Base-by-base conservation (phyloP, 2,113 vertebrate genomes). In the Pseudorhombus dupliciocellatus region DNA sequence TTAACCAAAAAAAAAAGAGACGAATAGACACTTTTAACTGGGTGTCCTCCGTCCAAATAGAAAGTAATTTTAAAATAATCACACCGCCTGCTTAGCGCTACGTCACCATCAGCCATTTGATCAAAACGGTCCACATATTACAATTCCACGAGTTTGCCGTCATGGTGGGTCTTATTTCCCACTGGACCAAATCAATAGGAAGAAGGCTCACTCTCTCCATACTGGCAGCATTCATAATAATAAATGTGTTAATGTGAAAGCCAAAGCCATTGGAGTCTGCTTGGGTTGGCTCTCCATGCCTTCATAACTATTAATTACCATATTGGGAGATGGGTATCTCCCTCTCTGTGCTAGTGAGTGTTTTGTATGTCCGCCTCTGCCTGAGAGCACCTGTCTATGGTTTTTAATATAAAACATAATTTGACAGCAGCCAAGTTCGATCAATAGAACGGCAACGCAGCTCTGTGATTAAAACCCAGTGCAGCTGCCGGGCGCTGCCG, bases 141-240 rank as follows among this genome's bases (percentile, higher is more conserved):
- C 75, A 28, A 62, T 60, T 73, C 48, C 15, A 46, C 60, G 34
- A 9, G 28, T 25, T 73, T 70, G 30, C 63, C 64, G 53, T 65
- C 44, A 18, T 63, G 58, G 20, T 28, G 37, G 22, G 69, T 83
- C 70, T 60, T 68, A 73, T 82, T 85, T 87, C 69, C 81, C 70
- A 59, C 16, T 42, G 50, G 65, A 30, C 16, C 56, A n/a, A 90
- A 89, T 91, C 80, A 80, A 90, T 77, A 82, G 16, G 46, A 85
- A 51, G 53, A 69, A 50, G 56, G 30, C 50, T 75, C 55, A 30
- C 74, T 77, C 53, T 30, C 34, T 80, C 28, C 30, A 63, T 90
- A 90, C 91, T 81, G 85, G 62, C 75, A 66, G 54, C 77, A 91
- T 91, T 90, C 56, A 81, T 92, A 83, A 87, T 86, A 84, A 89